Evolutionary conservation across 2,888 invertebrate genomes (phyloP).

Genomic region (Meghimatium bilineatum): DNA sequence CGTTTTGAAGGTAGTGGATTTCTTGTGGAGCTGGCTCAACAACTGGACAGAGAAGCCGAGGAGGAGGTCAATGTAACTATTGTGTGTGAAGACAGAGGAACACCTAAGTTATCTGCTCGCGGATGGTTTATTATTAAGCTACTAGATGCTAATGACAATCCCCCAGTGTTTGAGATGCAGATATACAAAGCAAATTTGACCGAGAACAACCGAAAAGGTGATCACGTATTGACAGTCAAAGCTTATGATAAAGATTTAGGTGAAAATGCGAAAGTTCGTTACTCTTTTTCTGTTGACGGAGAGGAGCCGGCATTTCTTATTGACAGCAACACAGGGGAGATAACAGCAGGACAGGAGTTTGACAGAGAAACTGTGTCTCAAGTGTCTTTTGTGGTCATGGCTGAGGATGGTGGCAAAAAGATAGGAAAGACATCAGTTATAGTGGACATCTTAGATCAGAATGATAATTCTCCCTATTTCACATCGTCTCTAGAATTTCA

Average conservation of each 20-base stretch:
- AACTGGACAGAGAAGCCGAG: conserved; percentile 66
- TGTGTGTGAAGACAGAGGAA: conserved; percentile 67
- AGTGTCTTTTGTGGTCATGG: conserved; percentile 61
- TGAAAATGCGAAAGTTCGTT: conserved; percentile 60
- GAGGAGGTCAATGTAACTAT: conserved; percentile 64
- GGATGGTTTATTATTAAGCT: conserved; percentile 66
- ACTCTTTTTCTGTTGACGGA: conserved; percentile 58
- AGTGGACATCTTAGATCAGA: conserved; percentile 62
- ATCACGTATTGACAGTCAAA: conserved; percentile 59
- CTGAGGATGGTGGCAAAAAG: conserved; percentile 60
- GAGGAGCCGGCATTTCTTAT: conserved; percentile 58
- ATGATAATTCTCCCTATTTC: conserved; percentile 67
- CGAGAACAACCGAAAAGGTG: conserved; percentile 68
- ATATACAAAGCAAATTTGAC: conserved; percentile 61
- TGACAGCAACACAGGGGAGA: conserved; percentile 62
- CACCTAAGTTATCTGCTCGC: conserved; percentile 58
- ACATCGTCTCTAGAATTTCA: conserved; percentile 54
- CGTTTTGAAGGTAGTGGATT: conserved; percentile 53
- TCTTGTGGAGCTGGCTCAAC: conserved; percentile 61
- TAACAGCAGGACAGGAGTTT: conserved; percentile 60
- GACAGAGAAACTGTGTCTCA: conserved; percentile 63
- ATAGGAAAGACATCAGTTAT: conserved; percentile 61
- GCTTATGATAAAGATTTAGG: conserved; percentile 68
- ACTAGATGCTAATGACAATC: conserved; percentile 71
- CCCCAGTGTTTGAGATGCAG: conserved; percentile 63